Base-by-base conservation (phyloP, 2,888 invertebrate species). In the Parnassius glacialis region DNA sequence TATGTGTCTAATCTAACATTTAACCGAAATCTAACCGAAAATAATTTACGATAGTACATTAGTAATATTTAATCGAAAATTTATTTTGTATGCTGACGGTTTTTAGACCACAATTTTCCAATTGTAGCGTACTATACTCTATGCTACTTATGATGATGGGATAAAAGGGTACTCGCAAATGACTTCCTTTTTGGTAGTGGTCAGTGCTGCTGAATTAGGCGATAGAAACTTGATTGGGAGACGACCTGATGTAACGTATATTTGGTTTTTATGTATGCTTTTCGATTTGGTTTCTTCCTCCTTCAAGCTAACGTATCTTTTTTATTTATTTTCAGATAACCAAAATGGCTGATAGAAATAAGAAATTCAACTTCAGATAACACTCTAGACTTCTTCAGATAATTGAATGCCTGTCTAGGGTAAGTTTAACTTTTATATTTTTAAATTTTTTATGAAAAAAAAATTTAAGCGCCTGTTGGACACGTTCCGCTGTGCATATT, bases 91-190 rank as follows among this genome's bases (percentile, higher is more conserved):
- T 69, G 59, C 59, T 57, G 54, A 64, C 67, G 67, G 68, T 68
- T 47, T 13, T 25, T 53, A 45, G 34, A 64, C 62, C 16, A 60
- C 68, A 68, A 70, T 69, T 70, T 79, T 81, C 76, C 75, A 80
- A 86, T 88, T 87, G 84, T 63, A 9, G 3, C 53, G 55, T 53
- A 70, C 72, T 70, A 74, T 74, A 83, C 83, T 84, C 82, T 85
- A 82, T 82, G 83, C 84, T 83, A 76, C 79, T 75, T 75, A 70
- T 68, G 66, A 72, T 80, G 80, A 85, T 84, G 79, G 86, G 78
- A 84, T 85, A 84, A 85, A 73, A 75, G 80, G 70, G 67, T 78
- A 73, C 78, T 81, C 67, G 85, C 85, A 81, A 87, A 85, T 81
- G 74, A 80, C 80, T 82, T 83, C 82, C 83, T 76, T 62, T 55